Evolutionary conservation across 2,113 vertebrate species (phyloP).

Genomic region (Xiphias gladius): DNA sequence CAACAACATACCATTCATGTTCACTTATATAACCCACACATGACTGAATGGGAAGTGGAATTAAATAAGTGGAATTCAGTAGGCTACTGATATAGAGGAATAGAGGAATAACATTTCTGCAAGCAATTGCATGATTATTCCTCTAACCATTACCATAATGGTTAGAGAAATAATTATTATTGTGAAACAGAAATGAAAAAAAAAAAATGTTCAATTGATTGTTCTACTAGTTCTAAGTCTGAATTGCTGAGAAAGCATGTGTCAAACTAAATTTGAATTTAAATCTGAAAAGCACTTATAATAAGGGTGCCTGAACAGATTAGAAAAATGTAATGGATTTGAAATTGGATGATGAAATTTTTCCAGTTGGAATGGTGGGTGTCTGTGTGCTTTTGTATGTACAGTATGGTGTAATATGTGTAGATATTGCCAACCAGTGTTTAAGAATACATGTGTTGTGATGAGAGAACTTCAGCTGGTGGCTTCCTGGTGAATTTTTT

Average conservation of each 20-base stretch:
- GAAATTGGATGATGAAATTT: not conserved
- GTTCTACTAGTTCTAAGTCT: not conserved
- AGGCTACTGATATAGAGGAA: not conserved
- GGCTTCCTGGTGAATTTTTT: not conserved
- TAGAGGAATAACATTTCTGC: not conserved
- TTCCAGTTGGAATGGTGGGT: not conserved
- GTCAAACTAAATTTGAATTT: not conserved
- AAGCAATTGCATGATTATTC: not conserved
- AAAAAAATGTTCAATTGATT: not conserved
- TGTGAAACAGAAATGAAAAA: not conserved
- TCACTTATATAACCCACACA: slow-evolving; percentile 64
- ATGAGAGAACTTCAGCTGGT: not conserved
- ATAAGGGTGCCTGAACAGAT: not conserved
- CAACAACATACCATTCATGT: slow-evolving; percentile 40
- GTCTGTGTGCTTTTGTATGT: not conserved
- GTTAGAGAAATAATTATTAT: not conserved
- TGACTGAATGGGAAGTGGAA: slow-evolving; percentile 15
- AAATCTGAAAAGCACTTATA: not conserved
- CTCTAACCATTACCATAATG: not conserved
- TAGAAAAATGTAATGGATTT: not conserved
- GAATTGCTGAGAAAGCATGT: not conserved
- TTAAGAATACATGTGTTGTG: not conserved
- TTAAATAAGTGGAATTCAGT: slow-evolving; percentile 18
- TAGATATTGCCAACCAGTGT: not conserved
- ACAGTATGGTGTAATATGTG: not conserved